Evolutionary conservation across 2,888 invertebrate genomes (phyloP).

Genomic region (Sisyra terminalis): DNA sequence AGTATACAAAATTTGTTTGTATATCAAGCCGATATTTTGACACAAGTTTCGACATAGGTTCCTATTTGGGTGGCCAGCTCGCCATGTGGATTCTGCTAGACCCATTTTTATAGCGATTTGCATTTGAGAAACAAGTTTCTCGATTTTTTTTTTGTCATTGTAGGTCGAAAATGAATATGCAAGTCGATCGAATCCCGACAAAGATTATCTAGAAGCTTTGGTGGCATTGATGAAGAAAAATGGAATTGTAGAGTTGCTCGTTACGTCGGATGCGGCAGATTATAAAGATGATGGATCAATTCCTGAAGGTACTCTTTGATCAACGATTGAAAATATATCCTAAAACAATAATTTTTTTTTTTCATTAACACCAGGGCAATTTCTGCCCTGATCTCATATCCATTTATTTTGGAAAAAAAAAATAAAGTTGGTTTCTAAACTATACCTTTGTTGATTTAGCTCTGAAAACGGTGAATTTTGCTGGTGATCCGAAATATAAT

Average conservation of each 20-base stretch:
- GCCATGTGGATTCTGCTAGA: too few species aligned
- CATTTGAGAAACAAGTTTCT: too few species aligned
- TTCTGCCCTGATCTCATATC: too few species aligned
- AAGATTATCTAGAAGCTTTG: constrained; percentile 26
- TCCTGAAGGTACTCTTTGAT: constrained; percentile 15
- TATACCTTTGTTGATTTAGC: constrained; percentile 5
- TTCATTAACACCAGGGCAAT: too few species aligned
- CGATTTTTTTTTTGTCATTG: background rate
- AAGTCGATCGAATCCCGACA: constrained; percentile 17
- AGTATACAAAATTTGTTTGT: too few species aligned
- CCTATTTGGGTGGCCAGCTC: too few species aligned
- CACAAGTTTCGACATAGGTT: too few species aligned
- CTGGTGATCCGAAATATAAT: constrained; percentile 23
- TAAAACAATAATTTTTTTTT: too few species aligned
- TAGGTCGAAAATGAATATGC: constrained; percentile 89
- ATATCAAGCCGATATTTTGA: too few species aligned
- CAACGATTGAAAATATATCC: background rate
- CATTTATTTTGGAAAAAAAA: too few species aligned
- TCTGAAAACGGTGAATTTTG: constrained; percentile 37
- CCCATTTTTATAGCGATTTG: too few species aligned
- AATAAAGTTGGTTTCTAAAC: too few species aligned
- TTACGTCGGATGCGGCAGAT: constrained; percentile 31
- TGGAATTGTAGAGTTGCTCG: constrained; percentile 29
- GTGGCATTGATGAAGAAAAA: constrained; percentile 21
- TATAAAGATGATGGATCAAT: constrained; percentile 22